Base-by-base conservation (phyloP, 2,888 invertebrate species). In the Apoderus coryli region DNA sequence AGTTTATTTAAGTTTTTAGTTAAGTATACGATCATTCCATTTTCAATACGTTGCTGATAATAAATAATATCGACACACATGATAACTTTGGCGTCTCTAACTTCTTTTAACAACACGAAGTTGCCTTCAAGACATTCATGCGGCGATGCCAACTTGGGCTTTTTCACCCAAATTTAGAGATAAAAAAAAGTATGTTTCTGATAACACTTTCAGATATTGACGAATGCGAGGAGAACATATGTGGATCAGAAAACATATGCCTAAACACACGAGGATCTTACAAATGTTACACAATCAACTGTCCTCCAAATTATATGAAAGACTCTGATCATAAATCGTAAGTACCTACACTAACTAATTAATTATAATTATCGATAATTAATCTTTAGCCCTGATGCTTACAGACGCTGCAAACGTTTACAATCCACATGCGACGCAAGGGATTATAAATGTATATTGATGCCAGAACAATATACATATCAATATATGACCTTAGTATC, bases 401-500 rank as follows among this genome's bases (percentile, higher is more conserved):
- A 10, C 56, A 89, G 88, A 46, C 82, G 88, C 2, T 93, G 93
- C 52, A 70, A 76, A 31, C 68, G 80, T 31, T 64, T 70, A 14
- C n/a, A n/a, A n/a, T n/a, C n/a, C n/a, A 69, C 71, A 31, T 93
- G 92, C 50, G 69, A 70, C 22, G 61, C 69, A 13, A 68, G 72
- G n/a, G 81, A 84, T 53, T 57, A 63, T 45, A 65, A 71, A 14
- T 95, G 95, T 47, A 65, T 76, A 30, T 71, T 71, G 25, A 72
- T 73, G 46, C 90, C 95, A 0, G 72, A 85, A 25, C 80, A 85
- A 29, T 82, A 82, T 53, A 88, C 88, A 16, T 90, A 79, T 63
- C 90, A 93, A 59, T 95, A 86, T 57, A 81, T 96, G 44, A 84
- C 90, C 1, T 76, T 96, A 47, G 82, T 86, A 0, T 81, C 89